Evolutionary conservation across 23 tunicate genomes (phyloP).

Genomic region (Ascidia mentula): DNA sequence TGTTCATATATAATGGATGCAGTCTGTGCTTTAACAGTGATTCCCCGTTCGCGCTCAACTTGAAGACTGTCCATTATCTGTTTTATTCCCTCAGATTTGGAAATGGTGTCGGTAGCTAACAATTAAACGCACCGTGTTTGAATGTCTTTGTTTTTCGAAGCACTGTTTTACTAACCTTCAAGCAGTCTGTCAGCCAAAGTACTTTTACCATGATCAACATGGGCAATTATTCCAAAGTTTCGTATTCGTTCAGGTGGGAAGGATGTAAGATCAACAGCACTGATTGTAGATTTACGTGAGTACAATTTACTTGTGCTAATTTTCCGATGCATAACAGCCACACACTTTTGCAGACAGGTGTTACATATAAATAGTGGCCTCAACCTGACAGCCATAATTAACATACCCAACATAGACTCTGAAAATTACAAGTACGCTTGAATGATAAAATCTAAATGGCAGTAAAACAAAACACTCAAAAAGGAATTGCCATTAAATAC

Average conservation of each 20-base stretch:
- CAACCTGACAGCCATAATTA: not conserved
- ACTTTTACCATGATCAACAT: slow-evolving; percentile 98
- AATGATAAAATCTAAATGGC: not conserved
- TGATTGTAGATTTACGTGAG: not conserved
- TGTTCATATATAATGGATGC: slow-evolving; percentile 67
- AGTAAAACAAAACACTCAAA: not conserved
- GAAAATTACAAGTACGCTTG: not conserved
- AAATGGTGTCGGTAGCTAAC: slow-evolving; percentile 68
- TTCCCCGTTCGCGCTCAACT: slow-evolving; percentile 91
- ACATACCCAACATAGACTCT: not conserved
- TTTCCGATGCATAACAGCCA: not conserved
- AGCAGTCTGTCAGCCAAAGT: slow-evolving; percentile 89
- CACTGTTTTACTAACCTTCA: slow-evolving; percentile 46
- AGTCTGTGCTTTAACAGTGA: slow-evolving; percentile 93
- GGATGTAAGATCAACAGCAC: slow-evolving; percentile 26
- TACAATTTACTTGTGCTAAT: not conserved
- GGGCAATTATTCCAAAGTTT: slow-evolving; percentile 93
- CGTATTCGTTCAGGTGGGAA: slow-evolving; percentile 80
- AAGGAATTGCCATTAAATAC: not conserved
- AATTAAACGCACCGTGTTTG: not conserved
- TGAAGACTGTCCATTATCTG: slow-evolving; percentile 81
- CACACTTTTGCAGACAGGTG: not conserved
- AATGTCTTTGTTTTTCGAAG: not conserved
- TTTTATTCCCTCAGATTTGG: slow-evolving; percentile 47
- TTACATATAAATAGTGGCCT: not conserved